Percentiles rank a stretch among this genome's conserved stretches.
Conservation (phyloP, 2,888 invertebrate species). For the Nephrocerus scutellatus region DNA sequence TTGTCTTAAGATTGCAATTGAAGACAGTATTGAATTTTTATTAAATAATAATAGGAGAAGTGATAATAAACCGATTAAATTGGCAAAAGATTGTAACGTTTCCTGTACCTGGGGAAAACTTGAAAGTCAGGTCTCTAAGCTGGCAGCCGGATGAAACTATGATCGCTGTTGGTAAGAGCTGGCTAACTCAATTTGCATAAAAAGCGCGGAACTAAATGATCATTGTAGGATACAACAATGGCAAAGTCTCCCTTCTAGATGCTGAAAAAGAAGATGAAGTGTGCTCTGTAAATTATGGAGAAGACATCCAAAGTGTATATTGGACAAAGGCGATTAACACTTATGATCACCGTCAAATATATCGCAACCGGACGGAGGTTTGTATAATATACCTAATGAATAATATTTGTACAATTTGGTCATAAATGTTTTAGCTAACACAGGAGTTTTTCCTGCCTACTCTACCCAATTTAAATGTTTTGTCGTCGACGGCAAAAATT, state of each 20-base stretch:
- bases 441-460: slow-evolving; percentile 54
- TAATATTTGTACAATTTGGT: not conserved
- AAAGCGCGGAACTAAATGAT: not conserved
- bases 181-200: slow-evolving; percentile 2
- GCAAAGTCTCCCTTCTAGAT: slow-evolving; percentile 66
- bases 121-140: slow-evolving; percentile 68
- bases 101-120: slow-evolving; percentile 67
- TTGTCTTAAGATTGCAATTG: not conserved
- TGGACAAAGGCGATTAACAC: slow-evolving; percentile 55
- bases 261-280: slow-evolving; percentile 80
- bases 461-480: slow-evolving; percentile 51
- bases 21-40: not conserved
- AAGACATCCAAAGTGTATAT: slow-evolving; percentile 63
- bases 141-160: slow-evolving; percentile 96
- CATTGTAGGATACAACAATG: slow-evolving; percentile 63
- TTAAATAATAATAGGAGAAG: slow-evolving; percentile 58
- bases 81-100: slow-evolving; percentile 92
- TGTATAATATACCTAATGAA: not conserved
- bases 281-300: slow-evolving; percentile 56
- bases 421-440: slow-evolving; percentile 45
- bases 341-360: slow-evolving; percentile 29
- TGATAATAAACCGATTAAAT: slow-evolving; percentile 78
- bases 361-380: slow-evolving; percentile 31
- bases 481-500: slow-evolving; percentile 51
- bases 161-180: slow-evolving; percentile 48